A percentile compares a stretch with the other conserved stretches of the same genome.
These are phyloP conservation scores for Latrodectus elegans DNA, from an alignment of 2,888 invertebrate genomes.

Conservation along the genomic window DNA sequence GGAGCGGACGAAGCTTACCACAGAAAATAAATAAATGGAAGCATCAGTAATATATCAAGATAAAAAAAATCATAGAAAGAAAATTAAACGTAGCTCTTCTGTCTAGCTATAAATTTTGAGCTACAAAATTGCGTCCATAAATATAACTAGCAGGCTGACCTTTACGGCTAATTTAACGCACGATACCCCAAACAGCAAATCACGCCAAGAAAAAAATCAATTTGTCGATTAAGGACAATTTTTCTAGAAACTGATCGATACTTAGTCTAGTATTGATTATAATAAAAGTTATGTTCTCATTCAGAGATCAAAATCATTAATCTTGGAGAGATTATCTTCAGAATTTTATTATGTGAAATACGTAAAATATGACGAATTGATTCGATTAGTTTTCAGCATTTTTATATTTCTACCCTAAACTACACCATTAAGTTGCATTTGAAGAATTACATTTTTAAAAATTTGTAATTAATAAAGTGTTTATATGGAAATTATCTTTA, in stretches of 20 bases:
- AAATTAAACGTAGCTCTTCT: slow-evolving; percentile 43
- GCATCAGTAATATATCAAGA: slow-evolving; percentile 42
- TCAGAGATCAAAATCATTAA: too few relatives aligned
- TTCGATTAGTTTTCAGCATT: too few relatives aligned
- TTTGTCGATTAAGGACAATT: slow-evolving; percentile 60
- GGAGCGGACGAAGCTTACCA: slow-evolving; percentile 11
- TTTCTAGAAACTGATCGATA: slow-evolving; percentile 46
- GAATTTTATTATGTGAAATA: too few relatives aligned
- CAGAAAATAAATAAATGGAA: slow-evolving; percentile 31
- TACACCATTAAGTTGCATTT: too few relatives aligned
- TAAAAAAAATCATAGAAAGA: slow-evolving; percentile 34
- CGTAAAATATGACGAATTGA: too few relatives aligned
- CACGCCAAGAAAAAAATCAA: slow-evolving; percentile 57
- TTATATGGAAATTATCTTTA: too few relatives aligned
- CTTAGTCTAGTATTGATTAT: slow-evolving; percentile 34
- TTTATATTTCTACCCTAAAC: too few relatives aligned
- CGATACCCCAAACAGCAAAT: slow-evolving; percentile 52
- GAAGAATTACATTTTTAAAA: too few relatives aligned
- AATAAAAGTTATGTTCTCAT: slow-evolving; percentile 8
- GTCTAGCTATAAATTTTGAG: slow-evolving; percentile 47
- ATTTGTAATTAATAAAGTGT: too few relatives aligned
- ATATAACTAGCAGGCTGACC: slow-evolving; percentile 60
- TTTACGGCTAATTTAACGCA: slow-evolving; percentile 62
- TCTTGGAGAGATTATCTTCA: too few relatives aligned
- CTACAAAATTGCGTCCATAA: slow-evolving; percentile 63